Conservation (phyloP, 1,140 invertebrate genomes). For the Gerris buenoi region DNA sequence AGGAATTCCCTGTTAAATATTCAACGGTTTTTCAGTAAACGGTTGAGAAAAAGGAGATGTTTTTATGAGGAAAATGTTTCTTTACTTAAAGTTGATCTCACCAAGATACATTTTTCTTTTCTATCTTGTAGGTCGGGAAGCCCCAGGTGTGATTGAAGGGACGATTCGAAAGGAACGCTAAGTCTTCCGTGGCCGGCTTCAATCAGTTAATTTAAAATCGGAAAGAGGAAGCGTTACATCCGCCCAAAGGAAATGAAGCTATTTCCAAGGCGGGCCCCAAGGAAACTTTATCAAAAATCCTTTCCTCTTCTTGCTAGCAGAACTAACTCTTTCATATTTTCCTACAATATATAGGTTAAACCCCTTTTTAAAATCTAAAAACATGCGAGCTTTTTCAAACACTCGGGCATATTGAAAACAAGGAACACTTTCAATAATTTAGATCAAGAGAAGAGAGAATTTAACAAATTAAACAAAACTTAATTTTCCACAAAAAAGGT, state of each 20-base stretch:
- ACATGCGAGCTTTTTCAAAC: too few relatives aligned
- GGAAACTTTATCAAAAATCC: neutral
- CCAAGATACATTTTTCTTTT: neutral
- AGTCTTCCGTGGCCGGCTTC: neutral
- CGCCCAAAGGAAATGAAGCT: neutral
- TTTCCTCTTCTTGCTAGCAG: too few relatives aligned
- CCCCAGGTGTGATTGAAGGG: neutral
- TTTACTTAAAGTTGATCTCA: neutral
- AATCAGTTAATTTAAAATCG: neutral
- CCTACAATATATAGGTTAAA: too few relatives aligned
- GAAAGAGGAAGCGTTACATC: neutral
- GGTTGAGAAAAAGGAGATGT: neutral
- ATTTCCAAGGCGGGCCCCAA: neutral
- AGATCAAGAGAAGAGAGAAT: too few relatives aligned
- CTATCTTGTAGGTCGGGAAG: neutral
- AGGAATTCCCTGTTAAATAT: neutral
- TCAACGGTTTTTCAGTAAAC: neutral
- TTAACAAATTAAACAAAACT: too few relatives aligned
- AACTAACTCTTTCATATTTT: too few relatives aligned
- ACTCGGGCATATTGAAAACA: too few relatives aligned
- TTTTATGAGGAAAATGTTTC: neutral
- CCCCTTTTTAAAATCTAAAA: too few relatives aligned
- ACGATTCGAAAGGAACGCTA: neutral
- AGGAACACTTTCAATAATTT: too few relatives aligned
- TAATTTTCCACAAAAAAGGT: too few relatives aligned